phyloP scores from a whole-genome alignment of 2,888 invertebrate species.

The Strigamia transsilvanica region DNA sequence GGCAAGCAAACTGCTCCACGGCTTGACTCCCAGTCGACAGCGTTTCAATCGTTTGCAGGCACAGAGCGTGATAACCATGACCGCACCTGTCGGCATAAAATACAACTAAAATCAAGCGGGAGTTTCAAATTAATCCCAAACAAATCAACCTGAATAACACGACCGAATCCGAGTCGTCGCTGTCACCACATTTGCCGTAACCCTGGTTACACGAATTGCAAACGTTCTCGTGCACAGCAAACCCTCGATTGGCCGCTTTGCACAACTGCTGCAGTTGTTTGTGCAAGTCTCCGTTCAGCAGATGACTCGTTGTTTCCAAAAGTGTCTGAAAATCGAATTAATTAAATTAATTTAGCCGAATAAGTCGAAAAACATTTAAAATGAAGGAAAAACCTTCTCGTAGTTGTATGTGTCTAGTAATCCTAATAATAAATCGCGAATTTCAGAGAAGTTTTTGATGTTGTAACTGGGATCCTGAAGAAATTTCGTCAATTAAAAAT shows the following conservation, averaged over 20 bases:
- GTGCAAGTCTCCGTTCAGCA: constrained; percentile 14
- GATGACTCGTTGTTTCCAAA: constrained; percentile 31
- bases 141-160: background rate
- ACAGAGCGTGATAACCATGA: too few relatives aligned
- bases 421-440: constrained; percentile 55
- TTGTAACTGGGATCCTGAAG: constrained; percentile 55
- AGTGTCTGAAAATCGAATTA: background rate
- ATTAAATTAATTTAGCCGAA: background rate
- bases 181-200: background rate
- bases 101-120: too few relatives aligned
- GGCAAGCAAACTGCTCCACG: too few relatives aligned
- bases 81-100: too few relatives aligned
- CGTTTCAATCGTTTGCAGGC: too few relatives aligned
- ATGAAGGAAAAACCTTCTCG: constrained; percentile 48
- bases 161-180: background rate
- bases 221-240: constrained; percentile 13
- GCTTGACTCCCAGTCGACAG: too few relatives aligned
- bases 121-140: background rate
- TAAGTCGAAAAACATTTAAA: too few relatives aligned
- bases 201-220: constrained; percentile 17
- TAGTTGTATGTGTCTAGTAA: constrained; percentile 56
- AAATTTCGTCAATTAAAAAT: background rate
- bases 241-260: constrained; percentile 35
- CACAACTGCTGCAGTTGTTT: constrained; percentile 28
- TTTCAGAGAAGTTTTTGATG: constrained; percentile 53